phyloP scores from a whole-genome alignment of 2,113 vertebrate genomes.

The Siniperca chuatsi region DNA sequence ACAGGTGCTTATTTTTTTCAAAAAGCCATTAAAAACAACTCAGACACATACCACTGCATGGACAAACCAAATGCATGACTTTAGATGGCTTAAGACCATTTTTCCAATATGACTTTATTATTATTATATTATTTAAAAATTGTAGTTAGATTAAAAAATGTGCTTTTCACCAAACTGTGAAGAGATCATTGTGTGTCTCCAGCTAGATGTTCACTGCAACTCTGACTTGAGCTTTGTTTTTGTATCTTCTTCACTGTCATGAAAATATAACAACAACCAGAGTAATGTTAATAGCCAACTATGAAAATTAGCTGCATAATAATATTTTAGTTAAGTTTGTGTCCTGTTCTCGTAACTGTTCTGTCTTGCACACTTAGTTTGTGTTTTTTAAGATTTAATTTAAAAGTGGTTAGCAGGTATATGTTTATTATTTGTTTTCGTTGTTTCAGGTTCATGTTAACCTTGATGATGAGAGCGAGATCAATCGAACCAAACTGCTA shows the following conservation, averaged over 20 bases:
- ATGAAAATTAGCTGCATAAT: background rate
- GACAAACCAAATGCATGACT: background rate
- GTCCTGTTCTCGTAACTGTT: background rate
- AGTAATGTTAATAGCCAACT: background rate
- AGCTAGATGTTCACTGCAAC: background rate
- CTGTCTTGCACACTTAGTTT: background rate
- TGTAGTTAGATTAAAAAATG: background rate
- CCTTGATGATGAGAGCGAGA: constrained; percentile 83
- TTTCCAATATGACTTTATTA: background rate
- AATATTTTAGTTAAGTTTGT: background rate
- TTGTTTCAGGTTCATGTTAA: constrained; percentile 76
- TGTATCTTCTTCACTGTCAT: background rate
- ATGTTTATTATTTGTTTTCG: background rate
- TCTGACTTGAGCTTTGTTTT: background rate
- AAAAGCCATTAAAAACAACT: background rate
- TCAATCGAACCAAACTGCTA: constrained; percentile 86
- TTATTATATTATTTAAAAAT: background rate
- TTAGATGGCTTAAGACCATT: background rate
- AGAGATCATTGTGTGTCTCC: background rate
- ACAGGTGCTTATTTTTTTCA: background rate
- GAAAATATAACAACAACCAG: background rate
- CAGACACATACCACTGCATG: background rate
- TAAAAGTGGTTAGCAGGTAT: background rate
- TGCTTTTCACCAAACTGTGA: background rate
- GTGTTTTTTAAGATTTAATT: background rate